Base-by-base conservation (phyloP, 2,113 vertebrate genomes). In the Neopipo cinnamomea region DNA sequence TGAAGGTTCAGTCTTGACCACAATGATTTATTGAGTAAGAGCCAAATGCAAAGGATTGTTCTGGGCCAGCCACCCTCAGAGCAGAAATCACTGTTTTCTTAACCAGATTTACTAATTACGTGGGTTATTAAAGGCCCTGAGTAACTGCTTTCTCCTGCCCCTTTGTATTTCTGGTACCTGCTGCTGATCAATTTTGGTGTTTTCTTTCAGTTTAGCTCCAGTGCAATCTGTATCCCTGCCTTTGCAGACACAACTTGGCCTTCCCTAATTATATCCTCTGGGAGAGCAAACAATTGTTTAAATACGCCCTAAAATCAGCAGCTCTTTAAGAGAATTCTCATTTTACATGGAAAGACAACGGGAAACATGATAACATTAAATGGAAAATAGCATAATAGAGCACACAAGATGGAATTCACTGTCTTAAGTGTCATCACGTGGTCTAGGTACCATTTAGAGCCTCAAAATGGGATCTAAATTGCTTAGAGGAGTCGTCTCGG, bases 291-390 rank as follows among this genome's bases (percentile, higher is more conserved):
- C 4, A 3, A 27, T 63, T 86, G 6, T 52, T 85, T 85, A 59
- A 91, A 50, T 6, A 20, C 0, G 7, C 21, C 4, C 50, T 65
- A 27, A 58, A 95, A 91, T 65, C 47, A 89, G 30, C 44, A 35
- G 1, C 25, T 63, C 14, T 12, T 90, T 28, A 44, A 73, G 50
- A 73, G 70, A 53, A 11, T 76, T 66, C 55, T 85, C 5, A 0
- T 77, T 84, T 87, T 27, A 4, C 20, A 6, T n/a, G 31, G 35
- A 23, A 74, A 63, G 7, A 27, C 70, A 70, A 63, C 24, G n/a
- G 58, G 21, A 75, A 59, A 75, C 7, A 0, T 0, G 27, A 46
- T 15, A 31, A 5, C 35, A 1, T 3, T 2, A 35, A 33, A 28
- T 4, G 31, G 77, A 7, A 61, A 85, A 75, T 1, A 12, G 47